Conservation (phyloP, 2,888 invertebrate species). For the Chaetogeoica ovagalla region DNA sequence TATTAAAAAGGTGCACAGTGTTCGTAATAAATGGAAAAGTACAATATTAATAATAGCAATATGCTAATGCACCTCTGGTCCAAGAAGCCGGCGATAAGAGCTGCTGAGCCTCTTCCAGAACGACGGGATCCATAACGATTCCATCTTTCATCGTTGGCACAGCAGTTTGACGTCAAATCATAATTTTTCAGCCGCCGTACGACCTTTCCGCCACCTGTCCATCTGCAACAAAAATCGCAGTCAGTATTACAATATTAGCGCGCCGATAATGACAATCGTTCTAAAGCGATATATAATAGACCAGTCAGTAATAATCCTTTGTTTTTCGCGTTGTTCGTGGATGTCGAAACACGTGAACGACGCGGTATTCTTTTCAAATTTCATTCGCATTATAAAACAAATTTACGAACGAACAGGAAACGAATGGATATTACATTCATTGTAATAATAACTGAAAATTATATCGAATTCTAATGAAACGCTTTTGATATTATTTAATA, state of each 20-base stretch:
- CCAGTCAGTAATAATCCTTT: background rate
- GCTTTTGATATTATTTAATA: too few relatives aligned
- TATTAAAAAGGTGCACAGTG: background rate
- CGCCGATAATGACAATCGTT: background rate
- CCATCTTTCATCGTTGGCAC: constrained; percentile 54
- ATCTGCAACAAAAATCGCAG: constrained; percentile 14
- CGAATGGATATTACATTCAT: background rate
- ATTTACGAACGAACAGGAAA: background rate
- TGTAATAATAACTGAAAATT: too few relatives aligned
- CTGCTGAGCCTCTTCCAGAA: constrained; percentile 56
- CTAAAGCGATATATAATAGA: background rate
- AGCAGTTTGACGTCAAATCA: constrained; percentile 37
- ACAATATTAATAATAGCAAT: background rate
- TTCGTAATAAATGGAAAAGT: too few relatives aligned
- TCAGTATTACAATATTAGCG: background rate
- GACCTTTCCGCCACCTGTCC: background rate
- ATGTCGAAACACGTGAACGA: too few relatives aligned
- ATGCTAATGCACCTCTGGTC: constrained; percentile 54
- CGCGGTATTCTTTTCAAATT: too few relatives aligned
- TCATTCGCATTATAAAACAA: background rate
- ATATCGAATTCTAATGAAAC: too few relatives aligned
- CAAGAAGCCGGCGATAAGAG: constrained; percentile 56
- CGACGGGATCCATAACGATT: constrained; percentile 52
- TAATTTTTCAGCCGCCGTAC: background rate
- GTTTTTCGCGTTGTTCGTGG: too few relatives aligned